These are phyloP conservation scores for Marcusenius ussheri DNA, from an alignment of 2,113 vertebrate genomes.

Conservation along the genomic window DNA sequence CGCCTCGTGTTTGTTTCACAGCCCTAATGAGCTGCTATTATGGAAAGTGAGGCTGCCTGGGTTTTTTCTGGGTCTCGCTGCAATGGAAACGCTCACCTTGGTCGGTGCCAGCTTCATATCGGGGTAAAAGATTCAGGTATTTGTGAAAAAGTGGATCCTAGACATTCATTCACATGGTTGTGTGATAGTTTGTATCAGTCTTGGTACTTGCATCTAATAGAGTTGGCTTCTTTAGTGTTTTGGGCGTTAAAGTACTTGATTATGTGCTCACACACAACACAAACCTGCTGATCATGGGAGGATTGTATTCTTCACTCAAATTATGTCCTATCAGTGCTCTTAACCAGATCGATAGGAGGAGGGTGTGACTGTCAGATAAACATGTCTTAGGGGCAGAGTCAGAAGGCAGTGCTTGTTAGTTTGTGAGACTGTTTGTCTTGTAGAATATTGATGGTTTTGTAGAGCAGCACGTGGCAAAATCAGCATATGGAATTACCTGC, in stretches of 20 bases:
- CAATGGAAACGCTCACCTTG: neutral
- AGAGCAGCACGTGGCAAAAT: neutral
- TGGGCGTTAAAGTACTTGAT: neutral
- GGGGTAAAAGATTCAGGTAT: neutral
- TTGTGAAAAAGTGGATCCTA: neutral
- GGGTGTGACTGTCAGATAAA: neutral
- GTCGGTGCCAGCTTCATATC: neutral
- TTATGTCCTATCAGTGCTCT: neutral
- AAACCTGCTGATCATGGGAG: neutral
- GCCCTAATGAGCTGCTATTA: neutral
- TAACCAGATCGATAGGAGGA: neutral
- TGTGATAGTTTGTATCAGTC: neutral
- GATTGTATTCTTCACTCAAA: neutral
- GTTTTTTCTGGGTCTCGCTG: neutral
- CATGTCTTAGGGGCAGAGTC: neutral
- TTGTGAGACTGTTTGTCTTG: neutral
- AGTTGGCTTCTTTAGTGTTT: neutral
- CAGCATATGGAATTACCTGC: neutral
- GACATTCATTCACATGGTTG: neutral
- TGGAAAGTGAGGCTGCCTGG: neutral
- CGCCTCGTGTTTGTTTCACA: neutral
- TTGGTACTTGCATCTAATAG: neutral
- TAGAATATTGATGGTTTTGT: neutral
- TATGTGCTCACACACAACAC: neutral
- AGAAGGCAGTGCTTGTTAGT: neutral